Evolutionary conservation across 1,140 invertebrate species (phyloP).

Genomic region (Helicorthomorpha holstii): DNA sequence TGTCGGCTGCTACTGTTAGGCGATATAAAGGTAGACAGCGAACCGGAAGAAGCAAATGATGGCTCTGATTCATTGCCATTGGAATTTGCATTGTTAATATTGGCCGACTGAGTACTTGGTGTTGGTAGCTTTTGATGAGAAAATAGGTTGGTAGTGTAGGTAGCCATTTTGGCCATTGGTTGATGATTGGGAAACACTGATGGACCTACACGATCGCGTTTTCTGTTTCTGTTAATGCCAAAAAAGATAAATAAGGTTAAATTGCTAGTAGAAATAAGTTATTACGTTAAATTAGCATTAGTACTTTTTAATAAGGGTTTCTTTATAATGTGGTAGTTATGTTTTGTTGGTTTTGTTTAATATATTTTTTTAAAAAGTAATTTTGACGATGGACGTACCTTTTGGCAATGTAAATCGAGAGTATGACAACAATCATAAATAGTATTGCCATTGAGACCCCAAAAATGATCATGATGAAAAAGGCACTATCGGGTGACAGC

Average conservation of each 20-base stretch:
- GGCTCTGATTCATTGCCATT: no score
- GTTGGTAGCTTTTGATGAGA: constrained; percentile 8
- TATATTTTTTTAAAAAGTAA: no score
- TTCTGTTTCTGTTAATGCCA: constrained; percentile 16
- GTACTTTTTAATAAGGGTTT: neutral
- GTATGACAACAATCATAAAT: constrained; percentile 48
- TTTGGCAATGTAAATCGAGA: constrained; percentile 57
- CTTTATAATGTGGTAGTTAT: neutral
- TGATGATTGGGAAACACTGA: constrained; percentile 12
- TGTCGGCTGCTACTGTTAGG: no score
- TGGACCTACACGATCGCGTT: constrained; percentile 14
- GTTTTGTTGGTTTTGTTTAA: neutral
- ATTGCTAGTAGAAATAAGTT: neutral
- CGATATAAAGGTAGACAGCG: no score
- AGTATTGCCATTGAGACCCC: constrained; percentile 50
- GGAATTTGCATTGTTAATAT: no score
- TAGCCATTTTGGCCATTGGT: constrained; percentile 16
- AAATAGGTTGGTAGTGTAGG: constrained; percentile 11
- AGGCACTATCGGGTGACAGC: constrained; percentile 26
- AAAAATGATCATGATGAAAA: constrained; percentile 46
- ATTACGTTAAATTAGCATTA: neutral
- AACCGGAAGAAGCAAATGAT: no score
- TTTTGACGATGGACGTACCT: no score
- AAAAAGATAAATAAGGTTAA: neutral
- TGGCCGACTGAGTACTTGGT: no score